Conservation (phyloP, 2,888 invertebrate genomes). For the Hemistola chrysoprasaria region DNA sequence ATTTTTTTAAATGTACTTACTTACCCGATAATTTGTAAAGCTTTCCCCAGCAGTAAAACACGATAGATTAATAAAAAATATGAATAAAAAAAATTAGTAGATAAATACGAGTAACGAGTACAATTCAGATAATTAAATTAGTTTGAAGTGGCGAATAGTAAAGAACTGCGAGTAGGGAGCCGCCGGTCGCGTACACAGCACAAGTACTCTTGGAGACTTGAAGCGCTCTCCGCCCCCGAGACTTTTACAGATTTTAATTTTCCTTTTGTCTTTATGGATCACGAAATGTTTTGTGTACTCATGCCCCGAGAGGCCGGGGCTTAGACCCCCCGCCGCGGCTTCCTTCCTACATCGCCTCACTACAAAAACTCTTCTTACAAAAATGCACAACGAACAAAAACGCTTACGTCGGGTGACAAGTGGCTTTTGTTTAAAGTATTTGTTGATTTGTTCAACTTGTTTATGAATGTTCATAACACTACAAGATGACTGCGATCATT, state of each 20-base stretch:
- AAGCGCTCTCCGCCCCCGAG: conserved; percentile 47
- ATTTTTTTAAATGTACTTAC: no score
- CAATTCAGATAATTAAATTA: conserved; percentile 6
- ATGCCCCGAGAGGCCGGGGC: conserved; percentile 67
- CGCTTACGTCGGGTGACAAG: conserved; percentile 78
- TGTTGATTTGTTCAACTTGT: conserved; percentile 74
- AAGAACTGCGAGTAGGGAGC: conserved; percentile 1
- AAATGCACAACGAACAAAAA: conserved; percentile 76
- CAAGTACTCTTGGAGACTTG: conserved; percentile 23
- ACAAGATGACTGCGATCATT: conserved; percentile 61
- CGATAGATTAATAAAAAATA: no score
- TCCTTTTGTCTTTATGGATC: conserved; percentile 81
- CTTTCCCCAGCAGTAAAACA: no score
- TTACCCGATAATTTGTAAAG: no score
- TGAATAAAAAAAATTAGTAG: no score
- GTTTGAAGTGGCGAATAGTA: neutral
- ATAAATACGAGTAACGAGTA: no score
- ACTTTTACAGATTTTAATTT: conserved; percentile 75
- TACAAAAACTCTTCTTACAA: conserved; percentile 77
- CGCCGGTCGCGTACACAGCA: conserved; percentile 26
- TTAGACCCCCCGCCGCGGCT: conserved; percentile 73
- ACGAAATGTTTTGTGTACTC: conserved; percentile 79
- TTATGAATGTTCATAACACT: conserved; percentile 68
- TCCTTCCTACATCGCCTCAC: conserved; percentile 77
- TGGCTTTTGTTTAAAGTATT: conserved; percentile 77